Evolutionary conservation across 2,113 vertebrate species (phyloP), one percentile per base, ranked within the genome.

Genomic region (Crotalus helleri): DNA sequence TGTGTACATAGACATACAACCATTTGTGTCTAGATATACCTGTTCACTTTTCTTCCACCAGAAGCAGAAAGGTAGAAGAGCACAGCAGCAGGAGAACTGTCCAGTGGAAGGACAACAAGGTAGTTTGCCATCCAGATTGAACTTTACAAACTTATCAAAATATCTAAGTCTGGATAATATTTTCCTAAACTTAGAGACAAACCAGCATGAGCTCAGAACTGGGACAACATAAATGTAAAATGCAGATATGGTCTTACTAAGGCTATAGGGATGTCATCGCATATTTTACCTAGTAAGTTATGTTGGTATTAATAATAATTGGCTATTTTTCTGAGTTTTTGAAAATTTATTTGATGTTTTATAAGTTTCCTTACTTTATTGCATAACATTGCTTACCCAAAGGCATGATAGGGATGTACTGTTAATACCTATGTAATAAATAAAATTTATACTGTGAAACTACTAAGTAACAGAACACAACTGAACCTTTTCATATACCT

Each of bases 361-460:
- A 64, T 64, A 64, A 4, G 3, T n/a, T 64, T 64, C 61, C 61
- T 64, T 64, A 64, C 61, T n/a, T 64, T 64, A 13, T 64, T 29
- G 3, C 26, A 64, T 29, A 29, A 29, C 26, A 64, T 3, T 64
- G 61, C 26, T 64, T 64, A 64, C 61, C 11, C 1, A 64, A 64
- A 64, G 54, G 26, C 61, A 29, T 64, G 61, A 64, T 64, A 64
- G 3, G 3, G 61, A 64, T 29, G 24, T 26, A 61, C 59, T 61
- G 9, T 61, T 61, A 29, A n/a, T 64, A 13, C 26, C 3, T 29
- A 88, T 64, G 95, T 29, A 90, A 29, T 81, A 94, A 87, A 1
- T 94, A 81, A 29, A 19, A 89, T 3, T 58, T 74, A 49, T 94
- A 93, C 21, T 54, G 49, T 23, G 93, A 95, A 89, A 26, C 91